Percentiles rank a stretch among this genome's conserved stretches.
These are phyloP conservation scores for Aricia agestis DNA, from an alignment of 1,140 invertebrate species.

Conservation along the genomic window DNA sequence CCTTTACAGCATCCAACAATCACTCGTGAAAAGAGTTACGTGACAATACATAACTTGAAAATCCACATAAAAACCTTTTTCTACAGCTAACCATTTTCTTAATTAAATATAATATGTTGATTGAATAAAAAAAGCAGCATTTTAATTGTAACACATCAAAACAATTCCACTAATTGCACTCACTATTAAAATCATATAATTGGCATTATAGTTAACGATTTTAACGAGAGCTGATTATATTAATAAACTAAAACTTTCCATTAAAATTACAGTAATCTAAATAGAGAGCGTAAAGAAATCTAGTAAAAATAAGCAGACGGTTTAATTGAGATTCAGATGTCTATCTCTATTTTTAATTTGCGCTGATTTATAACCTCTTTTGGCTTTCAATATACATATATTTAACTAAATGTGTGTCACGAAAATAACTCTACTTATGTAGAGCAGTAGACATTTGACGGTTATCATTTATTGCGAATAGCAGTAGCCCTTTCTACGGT, in stretches of 20 bases:
- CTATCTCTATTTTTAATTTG: not conserved
- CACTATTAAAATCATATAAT: not conserved
- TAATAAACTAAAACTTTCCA: not conserved
- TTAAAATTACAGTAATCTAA: not conserved
- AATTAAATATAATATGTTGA: too few species aligned
- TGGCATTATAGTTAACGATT: not conserved
- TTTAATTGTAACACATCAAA: not conserved
- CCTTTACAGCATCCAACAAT: too few species aligned
- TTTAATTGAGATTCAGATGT: not conserved
- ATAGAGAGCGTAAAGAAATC: not conserved
- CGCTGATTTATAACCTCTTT: not conserved
- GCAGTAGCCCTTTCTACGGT: too few species aligned
- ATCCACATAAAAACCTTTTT: too few species aligned
- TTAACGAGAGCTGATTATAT: not conserved
- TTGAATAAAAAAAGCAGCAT: not conserved
- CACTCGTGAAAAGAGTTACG: too few species aligned
- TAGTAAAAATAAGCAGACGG: not conserved
- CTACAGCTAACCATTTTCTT: too few species aligned
- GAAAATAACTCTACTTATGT: too few species aligned
- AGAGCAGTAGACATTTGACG: too few species aligned
- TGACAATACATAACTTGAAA: too few species aligned
- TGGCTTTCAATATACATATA: too few species aligned
- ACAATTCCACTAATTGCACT: not conserved
- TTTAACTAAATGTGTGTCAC: too few species aligned
- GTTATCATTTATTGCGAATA: too few species aligned